Evolutionary conservation across 1,140 invertebrate genomes (phyloP), one percentile per base, ranked within the genome.

Genomic region (Papilio aristodemus): DNA sequence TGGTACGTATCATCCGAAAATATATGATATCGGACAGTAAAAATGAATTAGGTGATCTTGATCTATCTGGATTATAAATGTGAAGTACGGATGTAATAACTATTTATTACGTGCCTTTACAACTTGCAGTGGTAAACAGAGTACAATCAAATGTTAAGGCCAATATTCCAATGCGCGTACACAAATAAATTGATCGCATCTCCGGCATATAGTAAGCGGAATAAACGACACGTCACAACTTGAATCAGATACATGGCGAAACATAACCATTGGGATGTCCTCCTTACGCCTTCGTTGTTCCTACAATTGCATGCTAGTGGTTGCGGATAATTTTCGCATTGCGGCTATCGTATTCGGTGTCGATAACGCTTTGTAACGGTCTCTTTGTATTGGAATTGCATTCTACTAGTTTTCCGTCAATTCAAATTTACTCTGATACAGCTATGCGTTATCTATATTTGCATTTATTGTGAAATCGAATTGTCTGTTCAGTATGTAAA

Each of bases 181-280:
- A 77, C 71, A 72, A 82, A 78, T 76, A 82, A 84, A 84, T 78
- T 77, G 86, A 85, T 86, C 77, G 76, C 68, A 85, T 85, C 83
- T 78, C 70, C 75, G 77, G 76, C 72, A 72, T 76, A 79, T 78
- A 72, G 81, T 85, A 84, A 80, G 79, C 77, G 76, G 72, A 86
- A 89, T 81, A 85, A 89, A 89, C 79, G 85, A 86, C 81, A 75
- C 81, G 86, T 85, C 87, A 86, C 75, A 74, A 76, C 72, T 86
- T 84, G 83, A 87, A 89, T 89, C 85, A 84, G 87, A 89, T 87
- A 86, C 85, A 87, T 87, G 81, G 76, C 73, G 79, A 83, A 86
- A 87, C 85, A 84, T 84, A 89, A 84, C 84, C 85, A 86, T 87
- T 88, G 76, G 79, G 78, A 81, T 83, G 81, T 78, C 74, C 77